Evolutionary conservation across 2,797 vertebrate genomes (phyloP).

Genomic region (Ibycter americanus): DNA sequence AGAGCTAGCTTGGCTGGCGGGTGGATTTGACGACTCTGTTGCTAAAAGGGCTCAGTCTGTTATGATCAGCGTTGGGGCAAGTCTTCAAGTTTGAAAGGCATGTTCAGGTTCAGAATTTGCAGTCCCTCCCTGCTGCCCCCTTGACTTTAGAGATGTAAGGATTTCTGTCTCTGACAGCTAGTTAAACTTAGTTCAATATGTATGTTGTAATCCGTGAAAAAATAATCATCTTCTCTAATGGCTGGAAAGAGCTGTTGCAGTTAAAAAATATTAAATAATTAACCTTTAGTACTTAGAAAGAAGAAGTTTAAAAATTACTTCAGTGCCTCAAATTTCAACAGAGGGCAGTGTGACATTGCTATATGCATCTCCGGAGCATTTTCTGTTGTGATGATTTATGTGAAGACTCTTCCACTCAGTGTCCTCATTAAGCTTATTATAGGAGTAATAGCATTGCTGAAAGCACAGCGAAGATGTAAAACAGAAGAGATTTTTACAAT

Average conservation of each 20-base stretch:
- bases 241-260: not conserved
- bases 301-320: not conserved
- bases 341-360: slow-evolving; percentile 73
- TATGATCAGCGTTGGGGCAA: not conserved
- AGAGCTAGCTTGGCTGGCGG: not conserved
- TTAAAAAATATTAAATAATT: slow-evolving; percentile 57
- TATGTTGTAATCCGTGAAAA: not conserved
- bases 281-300: slow-evolving; percentile 41
- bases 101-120: not conserved
- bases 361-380: not conserved
- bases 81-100: not conserved
- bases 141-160: not conserved
- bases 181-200: not conserved
- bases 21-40: not conserved
- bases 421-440: slow-evolving; percentile 67
- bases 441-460: slow-evolving; percentile 60
- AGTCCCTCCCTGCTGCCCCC: not conserved
- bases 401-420: slow-evolving; percentile 50
- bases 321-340: slow-evolving; percentile 46
- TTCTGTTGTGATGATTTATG: slow-evolving; percentile 54
- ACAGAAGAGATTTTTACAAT: slow-evolving; percentile 46
- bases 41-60: not conserved
- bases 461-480: slow-evolving; percentile 51
- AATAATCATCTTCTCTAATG: slow-evolving; percentile 22
- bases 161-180: not conserved